Base-by-base conservation (phyloP, 2,797 vertebrate genomes). In the Erethizon dorsatum region DNA sequence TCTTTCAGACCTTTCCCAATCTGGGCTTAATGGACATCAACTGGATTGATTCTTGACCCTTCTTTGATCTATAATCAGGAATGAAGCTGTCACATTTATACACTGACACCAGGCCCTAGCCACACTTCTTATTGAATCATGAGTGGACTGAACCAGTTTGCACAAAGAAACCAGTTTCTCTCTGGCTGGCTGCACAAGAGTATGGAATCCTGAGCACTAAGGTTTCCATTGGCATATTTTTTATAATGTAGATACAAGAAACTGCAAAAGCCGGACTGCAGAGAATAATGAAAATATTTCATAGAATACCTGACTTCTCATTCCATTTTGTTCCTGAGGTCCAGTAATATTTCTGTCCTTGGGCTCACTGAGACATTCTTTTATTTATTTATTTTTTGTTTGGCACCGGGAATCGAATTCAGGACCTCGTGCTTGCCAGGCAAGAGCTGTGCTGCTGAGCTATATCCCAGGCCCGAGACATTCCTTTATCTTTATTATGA, bases 91-190 rank as follows among this genome's bases (percentile, higher is more conserved):
- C n/a, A 56, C 13, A 88, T 22, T 85, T 85, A 47, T 52, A 93
- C 28, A 79, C 33, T 31, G 54, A 71, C 50, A 26, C 3, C 31
- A 63, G 61, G 31, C 45, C 65, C 6, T 37, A 69, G 37, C 5
- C 57, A 79, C n/a, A 56, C 28, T 88, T 90, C 2, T 59, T 90
- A 14, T 82, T 88, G 45, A 96, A 69, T 12, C 24, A 65, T 59
- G 18, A 12, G 13, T 45, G 45, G 79, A 18, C 45, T 71, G 41
- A 96, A 65, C 37, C 65, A 75, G 56, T 83, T 77, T 95, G 67
- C 54, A 41, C 28, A 93, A 95, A 57, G 45, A 84, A 95, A 88
- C 54, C 18, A 61, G 31, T 93, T 94, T 78, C 24, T 73, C 24
- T 86, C 54, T 77, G 33, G 45, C 45, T 92, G 47, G 5, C 37